Evolutionary conservation across 2,797 vertebrate species (phyloP).

Genomic region (Pseudopleuronectes americanus): DNA sequence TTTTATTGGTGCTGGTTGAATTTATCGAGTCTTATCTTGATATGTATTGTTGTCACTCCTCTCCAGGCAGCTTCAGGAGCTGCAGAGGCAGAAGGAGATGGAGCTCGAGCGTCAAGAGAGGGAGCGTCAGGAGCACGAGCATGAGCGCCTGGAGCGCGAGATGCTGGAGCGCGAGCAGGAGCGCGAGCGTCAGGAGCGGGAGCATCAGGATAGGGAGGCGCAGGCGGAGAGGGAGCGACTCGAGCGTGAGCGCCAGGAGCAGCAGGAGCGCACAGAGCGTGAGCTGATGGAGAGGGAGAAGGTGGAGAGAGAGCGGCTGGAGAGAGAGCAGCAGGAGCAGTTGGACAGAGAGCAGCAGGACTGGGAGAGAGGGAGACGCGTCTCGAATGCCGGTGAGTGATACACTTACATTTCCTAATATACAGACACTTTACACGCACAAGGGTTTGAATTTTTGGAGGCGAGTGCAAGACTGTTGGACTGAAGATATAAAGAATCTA

Average conservation of each 20-base stretch:
- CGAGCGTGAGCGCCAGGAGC: slow-evolving; percentile 82
- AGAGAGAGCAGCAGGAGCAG: slow-evolving; percentile 83
- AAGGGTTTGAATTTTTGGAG: background rate
- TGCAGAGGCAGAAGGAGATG: slow-evolving; percentile 86
- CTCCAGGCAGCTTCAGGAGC: slow-evolving; percentile 84
- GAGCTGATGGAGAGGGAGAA: slow-evolving; percentile 81
- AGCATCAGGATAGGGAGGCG: slow-evolving; percentile 76
- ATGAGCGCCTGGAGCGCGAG: slow-evolving; percentile 77
- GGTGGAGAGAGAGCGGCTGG: slow-evolving; percentile 72
- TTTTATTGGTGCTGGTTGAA: background rate
- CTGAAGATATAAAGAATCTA: background rate
- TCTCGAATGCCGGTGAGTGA: slow-evolving; percentile 92
- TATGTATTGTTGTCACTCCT: background rate
- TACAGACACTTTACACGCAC: background rate
- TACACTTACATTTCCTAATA: background rate
- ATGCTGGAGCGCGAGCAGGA: slow-evolving; percentile 74
- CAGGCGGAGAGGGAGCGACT: slow-evolving; percentile 85
- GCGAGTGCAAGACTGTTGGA: background rate
- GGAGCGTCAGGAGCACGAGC: slow-evolving; percentile 83
- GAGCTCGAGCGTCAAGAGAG: slow-evolving; percentile 81
- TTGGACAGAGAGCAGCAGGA: slow-evolving; percentile 90
- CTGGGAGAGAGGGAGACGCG: slow-evolving; percentile 93
- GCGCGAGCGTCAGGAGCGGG: slow-evolving; percentile 81
- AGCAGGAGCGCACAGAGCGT: slow-evolving; percentile 68
- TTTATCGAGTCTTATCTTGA: too few species aligned